Base-by-base conservation (phyloP, 2,797 vertebrate genomes). In the Paramormyrops hopkinsi region DNA sequence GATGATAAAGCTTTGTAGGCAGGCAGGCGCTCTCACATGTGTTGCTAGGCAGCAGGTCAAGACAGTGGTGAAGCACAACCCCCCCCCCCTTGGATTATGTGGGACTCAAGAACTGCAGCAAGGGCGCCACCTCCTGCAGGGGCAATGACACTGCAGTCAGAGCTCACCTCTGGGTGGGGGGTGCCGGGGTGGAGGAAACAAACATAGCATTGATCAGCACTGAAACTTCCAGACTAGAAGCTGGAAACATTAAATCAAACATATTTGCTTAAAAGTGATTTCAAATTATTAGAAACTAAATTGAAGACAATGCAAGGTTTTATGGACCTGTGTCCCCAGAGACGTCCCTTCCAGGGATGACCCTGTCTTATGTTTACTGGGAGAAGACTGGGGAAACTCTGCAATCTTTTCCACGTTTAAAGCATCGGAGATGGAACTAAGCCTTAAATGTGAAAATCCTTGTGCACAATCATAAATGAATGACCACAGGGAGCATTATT, bases 101-200 rank as follows among this genome's bases (percentile, higher is more conserved):
- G 50, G 88, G 89, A 89, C 87, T 65, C 91, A 88, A 8, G 93
- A 94, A 90, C 92, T 85, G 91, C 95, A 95, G 93, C 95, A 95
- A 92, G 95, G 95, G 88, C 92, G 92, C 94, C 95, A 94, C 92
- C 94, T 96, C 94, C 95, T 96, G 95, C 93, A 93, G 95, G 92
- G 93, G 94, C 82, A 95, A 96, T 93, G 94, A 95, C 90, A 96
- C 94, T 94, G 95, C 94, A 95, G 90, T 96, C 96, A 97, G 94
- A 96, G 96, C 91, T 96, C 95, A 93, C 92, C 93, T 90, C 96
- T 96, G 85, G 25, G 94, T 88, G 91, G 92, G 94, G 54, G 19
- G 94, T 22, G 7, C 90, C 92, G 94, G 46, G 41, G 94, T 86
- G 91, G 92, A 94, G 33, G 88, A 95, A 86, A 92, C 90, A 93